phyloP scores from a whole-genome alignment of 2,888 invertebrate species.

The Zygaena filipendulae region DNA sequence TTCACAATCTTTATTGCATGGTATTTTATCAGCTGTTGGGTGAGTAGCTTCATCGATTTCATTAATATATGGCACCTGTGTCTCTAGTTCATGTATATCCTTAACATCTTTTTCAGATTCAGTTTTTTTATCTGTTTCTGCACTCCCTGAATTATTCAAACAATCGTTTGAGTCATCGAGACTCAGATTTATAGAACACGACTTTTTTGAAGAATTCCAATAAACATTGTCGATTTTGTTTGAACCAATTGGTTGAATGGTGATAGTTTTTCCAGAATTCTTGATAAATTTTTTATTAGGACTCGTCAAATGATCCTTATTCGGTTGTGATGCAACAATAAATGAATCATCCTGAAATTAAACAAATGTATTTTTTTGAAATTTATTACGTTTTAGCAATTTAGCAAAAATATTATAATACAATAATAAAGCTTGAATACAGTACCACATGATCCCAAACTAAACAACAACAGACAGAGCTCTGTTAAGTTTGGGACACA shows the following conservation, averaged over 20 bases:
- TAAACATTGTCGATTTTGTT: conserved; percentile 39
- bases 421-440: too few species aligned
- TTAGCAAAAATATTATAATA: too few species aligned
- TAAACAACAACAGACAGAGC: too few species aligned
- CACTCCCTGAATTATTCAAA: conserved; percentile 15
- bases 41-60: conserved; percentile 24
- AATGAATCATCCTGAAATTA: conserved; percentile 58
- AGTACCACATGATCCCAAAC: too few species aligned
- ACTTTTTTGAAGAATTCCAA: conserved; percentile 41
- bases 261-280: conserved; percentile 30
- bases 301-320: conserved; percentile 25
- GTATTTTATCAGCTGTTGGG: conserved; percentile 22
- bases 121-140: conserved; percentile 8
- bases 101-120: too few species aligned
- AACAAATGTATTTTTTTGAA: too few species aligned
- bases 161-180: conserved; percentile 24
- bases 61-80: conserved; percentile 27
- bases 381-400: too few species aligned
- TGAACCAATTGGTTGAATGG: conserved; percentile 32
- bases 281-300: conserved; percentile 34
- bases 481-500: too few species aligned
- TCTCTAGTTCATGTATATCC: conserved; percentile 32
- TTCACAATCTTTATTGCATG: too few species aligned
- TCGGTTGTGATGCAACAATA: conserved; percentile 35
- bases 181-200: conserved; percentile 30